A percentile compares a stretch with the other conserved stretches of the same genome.
These are phyloP conservation scores for Drosophila lutescens DNA, from an alignment of 2,888 invertebrate genomes.

Conservation along the genomic window DNA sequence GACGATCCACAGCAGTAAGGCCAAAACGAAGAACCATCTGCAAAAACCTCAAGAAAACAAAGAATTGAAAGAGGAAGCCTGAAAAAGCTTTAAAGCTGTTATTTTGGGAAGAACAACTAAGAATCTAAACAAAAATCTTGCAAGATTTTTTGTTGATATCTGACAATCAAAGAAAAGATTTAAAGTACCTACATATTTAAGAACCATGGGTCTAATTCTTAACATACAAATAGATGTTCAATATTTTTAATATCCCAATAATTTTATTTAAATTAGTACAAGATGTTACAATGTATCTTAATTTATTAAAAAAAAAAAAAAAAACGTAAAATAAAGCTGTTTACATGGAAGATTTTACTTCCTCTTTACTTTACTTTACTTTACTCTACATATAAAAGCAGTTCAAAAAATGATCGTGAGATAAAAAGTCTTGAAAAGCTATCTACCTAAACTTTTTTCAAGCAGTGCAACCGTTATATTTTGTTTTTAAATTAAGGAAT, in stretches of 20 bases:
- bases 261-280: too few species aligned
- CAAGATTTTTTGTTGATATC: too few species aligned
- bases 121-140: too few species aligned
- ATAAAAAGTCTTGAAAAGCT: background rate
- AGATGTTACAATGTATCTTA: too few species aligned
- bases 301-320: background rate
- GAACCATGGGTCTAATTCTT: too few species aligned
- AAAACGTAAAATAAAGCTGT: background rate
- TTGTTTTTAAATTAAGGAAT: background rate
- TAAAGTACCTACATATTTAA: too few species aligned
- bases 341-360: background rate
- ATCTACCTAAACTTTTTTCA: background rate
- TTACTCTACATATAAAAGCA: constrained; percentile 7
- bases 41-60: background rate
- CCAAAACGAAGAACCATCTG: background rate
- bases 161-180: too few species aligned
- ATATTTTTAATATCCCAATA: background rate
- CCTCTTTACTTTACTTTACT: background rate
- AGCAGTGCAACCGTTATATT: constrained; percentile 4
- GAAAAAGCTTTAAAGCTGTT: constrained; percentile 1
- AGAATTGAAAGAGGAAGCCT: background rate
- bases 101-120: background rate
- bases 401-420: constrained; percentile 1
- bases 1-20: constrained; percentile 8
- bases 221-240: too few species aligned